These are phyloP conservation scores for Heteromormyrus szaboi DNA, from an alignment of 2,797 vertebrate species.

Conservation along the genomic window DNA sequence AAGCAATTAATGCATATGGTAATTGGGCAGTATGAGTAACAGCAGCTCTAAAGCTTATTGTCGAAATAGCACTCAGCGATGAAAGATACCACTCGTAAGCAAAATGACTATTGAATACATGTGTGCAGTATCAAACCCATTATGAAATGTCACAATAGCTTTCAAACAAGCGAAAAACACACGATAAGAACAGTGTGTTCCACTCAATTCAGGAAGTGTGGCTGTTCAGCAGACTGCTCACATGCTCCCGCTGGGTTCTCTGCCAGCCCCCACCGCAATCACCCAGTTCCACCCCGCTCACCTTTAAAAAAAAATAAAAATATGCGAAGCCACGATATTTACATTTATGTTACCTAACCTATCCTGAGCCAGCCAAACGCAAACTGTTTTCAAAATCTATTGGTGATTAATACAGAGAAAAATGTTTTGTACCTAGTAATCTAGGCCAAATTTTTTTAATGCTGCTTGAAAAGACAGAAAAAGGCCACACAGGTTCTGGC, in stretches of 20 bases:
- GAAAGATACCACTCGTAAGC: background rate
- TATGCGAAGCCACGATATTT: background rate
- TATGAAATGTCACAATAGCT: conserved; percentile 2
- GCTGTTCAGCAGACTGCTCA: background rate
- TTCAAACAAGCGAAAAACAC: background rate
- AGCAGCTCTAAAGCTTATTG: background rate
- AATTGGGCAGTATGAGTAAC: background rate
- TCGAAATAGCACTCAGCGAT: background rate
- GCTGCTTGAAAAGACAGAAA: background rate
- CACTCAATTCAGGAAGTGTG: conserved; percentile 16
- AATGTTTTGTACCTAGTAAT: background rate
- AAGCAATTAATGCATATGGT: conserved; percentile 2
- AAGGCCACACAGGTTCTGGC: background rate
- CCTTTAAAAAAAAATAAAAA: background rate
- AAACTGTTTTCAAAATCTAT: background rate
- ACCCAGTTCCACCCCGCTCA: background rate
- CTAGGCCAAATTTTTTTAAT: background rate
- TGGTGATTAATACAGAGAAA: background rate
- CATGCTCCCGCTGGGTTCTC: background rate
- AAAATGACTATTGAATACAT: background rate
- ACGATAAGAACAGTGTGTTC: conserved; percentile 13
- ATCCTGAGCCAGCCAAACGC: background rate
- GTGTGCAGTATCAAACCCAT: background rate
- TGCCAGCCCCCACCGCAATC: background rate
- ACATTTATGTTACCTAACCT: background rate